A percentile compares a stretch with the other conserved stretches of the same genome.
Evolutionary conservation across 92 coral and sea anemone species (phyloP).

Genomic region (Actinostola sp.): DNA sequence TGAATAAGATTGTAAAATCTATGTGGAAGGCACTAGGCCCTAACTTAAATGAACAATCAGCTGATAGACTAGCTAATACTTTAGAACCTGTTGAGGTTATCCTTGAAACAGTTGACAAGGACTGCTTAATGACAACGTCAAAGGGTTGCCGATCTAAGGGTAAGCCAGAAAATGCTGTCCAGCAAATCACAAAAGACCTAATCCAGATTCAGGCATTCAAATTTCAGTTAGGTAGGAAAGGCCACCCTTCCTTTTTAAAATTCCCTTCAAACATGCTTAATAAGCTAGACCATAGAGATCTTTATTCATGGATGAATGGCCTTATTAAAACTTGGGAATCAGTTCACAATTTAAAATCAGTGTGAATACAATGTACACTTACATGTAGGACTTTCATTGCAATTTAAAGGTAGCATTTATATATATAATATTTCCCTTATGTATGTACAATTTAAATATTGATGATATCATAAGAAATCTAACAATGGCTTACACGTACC

Average conservation of each 20-base stretch:
- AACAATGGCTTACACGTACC: no score
- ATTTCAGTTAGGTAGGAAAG: constrained; percentile 8
- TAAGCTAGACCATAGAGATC: constrained; percentile 64
- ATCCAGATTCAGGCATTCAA: constrained; percentile 28
- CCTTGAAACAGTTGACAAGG: constrained; percentile 41
- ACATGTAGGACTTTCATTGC: no score
- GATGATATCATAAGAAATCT: no score
- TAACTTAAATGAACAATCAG: constrained; percentile 31
- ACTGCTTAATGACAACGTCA: constrained; percentile 29
- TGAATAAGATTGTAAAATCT: constrained; percentile 44
- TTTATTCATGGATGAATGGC: constrained; percentile 57
- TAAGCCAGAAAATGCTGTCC: constrained; percentile 41
- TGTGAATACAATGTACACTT: no score
- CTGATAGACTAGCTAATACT: constrained; percentile 37
- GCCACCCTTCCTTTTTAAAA: constrained; percentile 25
- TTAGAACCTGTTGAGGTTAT: constrained; percentile 38
- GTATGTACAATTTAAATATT: background rate
- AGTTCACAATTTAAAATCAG: constrained; percentile 22
- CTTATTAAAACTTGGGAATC: constrained; percentile 53
- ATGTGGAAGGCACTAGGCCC: constrained; percentile 45
- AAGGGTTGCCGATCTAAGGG: constrained; percentile 25
- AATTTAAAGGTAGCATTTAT: no score
- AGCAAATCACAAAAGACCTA: constrained; percentile 40
- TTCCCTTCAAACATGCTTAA: constrained; percentile 20
- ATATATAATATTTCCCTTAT: no score